Base-by-base conservation (phyloP, 1,140 invertebrate species). In the Leptonema lineaticorne region DNA sequence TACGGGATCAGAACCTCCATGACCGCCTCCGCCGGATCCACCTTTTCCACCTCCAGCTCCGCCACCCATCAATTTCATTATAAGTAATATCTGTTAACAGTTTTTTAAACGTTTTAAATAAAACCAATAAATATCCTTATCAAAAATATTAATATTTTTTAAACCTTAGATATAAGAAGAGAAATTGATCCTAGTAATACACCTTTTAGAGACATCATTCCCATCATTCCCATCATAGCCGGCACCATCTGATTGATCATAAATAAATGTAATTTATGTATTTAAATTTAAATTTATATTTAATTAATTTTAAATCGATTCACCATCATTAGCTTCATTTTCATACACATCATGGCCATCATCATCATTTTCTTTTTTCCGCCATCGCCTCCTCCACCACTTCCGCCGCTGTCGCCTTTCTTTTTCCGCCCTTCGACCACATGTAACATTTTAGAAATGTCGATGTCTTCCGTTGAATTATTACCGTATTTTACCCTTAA, bases 361-460 rank as follows among this genome's bases (percentile, higher is more conserved):
- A 86, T 86, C 82, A 85, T 87, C 74, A 85, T 87, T 75, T 86
- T 85, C 66, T 81, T 80, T 65, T 83, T 85, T 68, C 79, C 83
- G 5, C 83, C 81, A 7, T 80, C 80, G 18, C 50, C 50, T 26
- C 50, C 50, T 11, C 37, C 37, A 14, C 76, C 75, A 63, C 77
- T 75, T 8, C 77, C 79, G 7, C 75, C 75, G 0, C 76, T 73
- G 56, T 70, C 71, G 24, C 76, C 77, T 16, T 76, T 76, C 69
- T 71, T 45, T 70, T 73, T 64, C 74, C 75, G 53, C 24, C 73
- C 77, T 1, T 79, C 79, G 0, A 78, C 80, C 67, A 81, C 83
- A 26, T 82, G 77, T 74, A 77, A 73, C 71, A 81, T 79, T 74
- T 78, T 77, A 46, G 78, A 78, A 8, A 80, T 76, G 28, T 80